Evolutionary conservation across 2,888 invertebrate species (phyloP).

Genomic region (Epiblema foenella): DNA sequence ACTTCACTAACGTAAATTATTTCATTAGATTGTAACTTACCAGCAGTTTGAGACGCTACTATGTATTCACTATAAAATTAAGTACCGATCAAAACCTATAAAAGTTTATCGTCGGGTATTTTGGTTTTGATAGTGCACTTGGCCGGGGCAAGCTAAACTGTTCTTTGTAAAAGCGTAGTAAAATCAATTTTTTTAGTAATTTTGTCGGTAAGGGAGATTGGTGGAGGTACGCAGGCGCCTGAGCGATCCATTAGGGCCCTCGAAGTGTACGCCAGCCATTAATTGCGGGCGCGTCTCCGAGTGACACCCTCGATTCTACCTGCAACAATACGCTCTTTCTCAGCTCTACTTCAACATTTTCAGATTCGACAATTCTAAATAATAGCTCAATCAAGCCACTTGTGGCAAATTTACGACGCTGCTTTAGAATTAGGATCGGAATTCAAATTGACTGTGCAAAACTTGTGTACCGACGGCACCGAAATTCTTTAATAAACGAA

Average conservation of each 20-base stretch:
- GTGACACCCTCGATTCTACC: slow-evolving; percentile 51
- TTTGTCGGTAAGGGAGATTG: slow-evolving; percentile 36
- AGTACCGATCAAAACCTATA: slow-evolving; percentile 39
- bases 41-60: slow-evolving; percentile 29
- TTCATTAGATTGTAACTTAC: slow-evolving; percentile 55
- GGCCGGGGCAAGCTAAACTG: slow-evolving; percentile 23
- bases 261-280: slow-evolving; percentile 56
- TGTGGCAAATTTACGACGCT: slow-evolving; percentile 36
- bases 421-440: slow-evolving; percentile 30
- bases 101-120: slow-evolving; percentile 39
- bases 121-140: slow-evolving; percentile 41
- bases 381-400: slow-evolving; percentile 34
- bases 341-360: slow-evolving; percentile 28
- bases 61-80: slow-evolving; percentile 40
- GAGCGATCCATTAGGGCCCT: slow-evolving; percentile 59
- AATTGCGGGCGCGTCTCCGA: slow-evolving; percentile 54
- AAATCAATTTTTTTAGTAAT: slow-evolving; percentile 36
- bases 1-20: too few species aligned
- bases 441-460: slow-evolving; percentile 18
- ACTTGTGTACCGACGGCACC: not conserved
- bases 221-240: slow-evolving; percentile 49
- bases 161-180: slow-evolving; percentile 35
- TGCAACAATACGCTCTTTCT: slow-evolving; percentile 51
- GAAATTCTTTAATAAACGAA: slow-evolving; percentile 15
- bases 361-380: slow-evolving; percentile 35